Conservation (phyloP, 1,140 invertebrate genomes). For the Lasioglossum baleicum region DNA sequence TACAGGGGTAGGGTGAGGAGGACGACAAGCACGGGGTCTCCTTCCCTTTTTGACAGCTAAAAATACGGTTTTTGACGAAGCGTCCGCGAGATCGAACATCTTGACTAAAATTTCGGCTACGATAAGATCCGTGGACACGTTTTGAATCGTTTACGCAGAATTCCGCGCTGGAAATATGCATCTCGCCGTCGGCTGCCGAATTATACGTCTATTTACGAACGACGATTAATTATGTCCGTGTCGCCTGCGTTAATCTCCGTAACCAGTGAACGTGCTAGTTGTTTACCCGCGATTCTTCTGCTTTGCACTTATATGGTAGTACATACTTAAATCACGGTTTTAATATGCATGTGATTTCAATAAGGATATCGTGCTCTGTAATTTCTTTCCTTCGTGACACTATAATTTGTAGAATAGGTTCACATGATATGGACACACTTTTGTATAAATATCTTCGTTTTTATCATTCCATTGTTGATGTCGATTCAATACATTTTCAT, state of each 20-base stretch:
- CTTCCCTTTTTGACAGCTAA: conserved; percentile 65
- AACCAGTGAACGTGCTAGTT: not conserved
- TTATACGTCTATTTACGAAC: not conserved
- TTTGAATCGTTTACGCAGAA: conserved; percentile 2
- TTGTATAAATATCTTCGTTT: not conserved
- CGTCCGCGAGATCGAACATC: conserved; percentile 7
- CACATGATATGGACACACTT: not conserved
- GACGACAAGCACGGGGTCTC: not conserved
- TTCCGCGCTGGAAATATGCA: conserved; percentile 2
- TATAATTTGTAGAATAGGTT: not conserved
- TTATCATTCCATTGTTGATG: not conserved
- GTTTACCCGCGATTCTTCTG: not conserved
- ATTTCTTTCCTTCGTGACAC: not conserved
- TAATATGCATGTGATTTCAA: conserved; percentile 2
- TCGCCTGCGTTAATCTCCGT: not conserved
- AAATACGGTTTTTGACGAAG: conserved; percentile 63
- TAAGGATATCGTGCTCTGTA: not conserved
- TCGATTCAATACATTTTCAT: not conserved
- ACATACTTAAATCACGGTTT: not conserved
- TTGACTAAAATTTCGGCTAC: conserved; percentile 53
- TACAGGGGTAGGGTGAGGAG: conserved; percentile 10
- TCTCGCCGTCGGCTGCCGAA: not conserved
- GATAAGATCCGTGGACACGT: not conserved
- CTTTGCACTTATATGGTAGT: conserved; percentile 4
- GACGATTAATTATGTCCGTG: conserved; percentile 10